Conservation (phyloP, 2,888 invertebrate genomes). For the Diplazon laetatorius region DNA sequence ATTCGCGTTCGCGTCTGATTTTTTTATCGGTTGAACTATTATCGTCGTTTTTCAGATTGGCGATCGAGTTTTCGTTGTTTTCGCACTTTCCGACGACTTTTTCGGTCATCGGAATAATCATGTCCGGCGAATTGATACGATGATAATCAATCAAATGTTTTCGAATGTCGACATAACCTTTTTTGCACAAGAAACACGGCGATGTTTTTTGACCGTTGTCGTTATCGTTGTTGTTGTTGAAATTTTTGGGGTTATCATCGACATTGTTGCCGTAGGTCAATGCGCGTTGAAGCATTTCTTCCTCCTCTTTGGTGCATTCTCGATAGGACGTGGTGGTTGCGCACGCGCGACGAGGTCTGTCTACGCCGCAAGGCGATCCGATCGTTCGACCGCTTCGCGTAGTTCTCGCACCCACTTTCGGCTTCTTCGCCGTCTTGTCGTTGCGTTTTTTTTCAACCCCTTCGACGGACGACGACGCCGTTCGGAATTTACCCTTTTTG, state of each 20-base stretch:
- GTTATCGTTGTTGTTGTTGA: too few species aligned
- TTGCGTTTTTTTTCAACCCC: too few species aligned
- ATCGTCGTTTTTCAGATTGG: neutral
- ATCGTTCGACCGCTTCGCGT: slow-evolving; percentile 16
- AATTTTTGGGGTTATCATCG: too few species aligned
- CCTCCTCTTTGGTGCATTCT: slow-evolving; percentile 44
- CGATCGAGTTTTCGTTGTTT: neutral
- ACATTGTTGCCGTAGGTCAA: neutral
- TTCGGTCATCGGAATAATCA: slow-evolving; percentile 50
- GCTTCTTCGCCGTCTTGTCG: too few species aligned
- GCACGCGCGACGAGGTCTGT: slow-evolving; percentile 39
- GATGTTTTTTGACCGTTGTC: slow-evolving; percentile 16
- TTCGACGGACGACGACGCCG: too few species aligned
- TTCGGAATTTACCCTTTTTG: too few species aligned
- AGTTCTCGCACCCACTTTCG: too few species aligned
- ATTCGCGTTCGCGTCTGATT: too few species aligned
- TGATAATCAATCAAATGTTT: slow-evolving; percentile 77
- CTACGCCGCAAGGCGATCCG: neutral
- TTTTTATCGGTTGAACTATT: neutral
- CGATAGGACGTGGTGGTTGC: slow-evolving; percentile 33
- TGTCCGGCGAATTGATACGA: slow-evolving; percentile 73
- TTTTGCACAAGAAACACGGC: slow-evolving; percentile 75
- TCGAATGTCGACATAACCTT: slow-evolving; percentile 69
- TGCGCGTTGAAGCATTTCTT: slow-evolving; percentile 17
- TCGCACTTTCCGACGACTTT: neutral